Base-by-base conservation (phyloP, 2,113 vertebrate genomes). In the Gopherus flavomarginatus region DNA sequence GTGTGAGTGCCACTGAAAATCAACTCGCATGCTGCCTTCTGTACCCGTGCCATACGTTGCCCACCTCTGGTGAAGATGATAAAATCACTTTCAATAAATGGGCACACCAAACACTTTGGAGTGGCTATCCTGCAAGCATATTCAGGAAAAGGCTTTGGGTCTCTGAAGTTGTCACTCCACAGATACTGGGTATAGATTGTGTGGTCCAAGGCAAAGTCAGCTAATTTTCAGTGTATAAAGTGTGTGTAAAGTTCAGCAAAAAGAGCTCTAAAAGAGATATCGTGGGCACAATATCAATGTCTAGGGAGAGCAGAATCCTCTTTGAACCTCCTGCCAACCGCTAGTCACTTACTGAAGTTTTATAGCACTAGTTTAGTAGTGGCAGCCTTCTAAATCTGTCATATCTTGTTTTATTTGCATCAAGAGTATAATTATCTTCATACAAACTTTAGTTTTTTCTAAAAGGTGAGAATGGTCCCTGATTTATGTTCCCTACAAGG, bases 381-480 rank as follows among this genome's bases (percentile, higher is more conserved):
- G 94, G 95, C 75, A 81, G 86, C 87, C 79, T 95, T 96, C 97
- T 95, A 69, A 87, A 92, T 89, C 94, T 95, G 96, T 94, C 95
- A 96, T 92, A 90, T 97, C 97, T 97, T 97, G 96, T 97, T 97
- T 97, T 97, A 97, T 95, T 96, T 97, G 94, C 96, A 90, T 94
- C 96, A 87, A 96, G 57, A 80, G 94, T 95, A 53, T 95, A 97
- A 97, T 97, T 97, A 94, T 95, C 90, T 93, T 94, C 82, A 90
- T 82, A 72, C 94, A 95, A 97, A 97, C 78, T 89, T 96, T 85
- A 50, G 11, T 11, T 93, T 91, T 69, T 92, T 95, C 93, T 69
- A 92, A 89, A 94, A 96, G 84, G 92, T 91, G 86, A 95, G 96
- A 95, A 95, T 85, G 81, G 65, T 6, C 52, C 29, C 49, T 97